Conservation (phyloP, 2,888 invertebrate genomes). For the Drepana falcataria region DNA sequence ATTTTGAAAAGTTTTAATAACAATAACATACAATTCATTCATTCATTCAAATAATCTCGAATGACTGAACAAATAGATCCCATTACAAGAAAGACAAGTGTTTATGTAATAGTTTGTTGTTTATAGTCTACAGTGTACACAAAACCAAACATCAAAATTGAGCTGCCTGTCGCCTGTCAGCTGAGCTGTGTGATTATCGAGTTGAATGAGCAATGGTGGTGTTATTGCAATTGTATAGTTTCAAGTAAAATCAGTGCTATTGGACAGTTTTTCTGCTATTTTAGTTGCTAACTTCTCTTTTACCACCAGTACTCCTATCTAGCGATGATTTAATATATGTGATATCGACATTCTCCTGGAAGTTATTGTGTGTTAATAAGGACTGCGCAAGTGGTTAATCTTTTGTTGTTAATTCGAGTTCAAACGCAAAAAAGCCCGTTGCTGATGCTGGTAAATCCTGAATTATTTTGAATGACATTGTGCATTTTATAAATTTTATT, state of each 20-base stretch:
- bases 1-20: too few species aligned
- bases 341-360: conserved; percentile 22
- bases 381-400: conserved; percentile 62
- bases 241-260: conserved; percentile 29
- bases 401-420: conserved; percentile 54
- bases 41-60: too few species aligned
- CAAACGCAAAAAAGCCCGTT: conserved; percentile 53
- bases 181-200: conserved; percentile 36
- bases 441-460: conserved; percentile 27
- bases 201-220: conserved; percentile 57
- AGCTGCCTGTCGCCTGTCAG: conserved; percentile 16
- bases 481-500: not conserved
- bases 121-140: not conserved
- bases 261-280: conserved; percentile 20
- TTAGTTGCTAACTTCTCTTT: conserved; percentile 9
- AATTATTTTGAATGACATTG: conserved; percentile 13
- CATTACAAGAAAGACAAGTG: too few species aligned
- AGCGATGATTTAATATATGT: conserved; percentile 21
- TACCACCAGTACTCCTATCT: not conserved
- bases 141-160: not conserved
- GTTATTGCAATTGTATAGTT: conserved; percentile 46
- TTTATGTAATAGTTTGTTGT: too few species aligned
- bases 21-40: too few species aligned
- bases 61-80: too few species aligned
- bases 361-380: conserved; percentile 34